These are phyloP conservation scores for Archaeoteleia sp. DNA, from an alignment of 2,888 invertebrate species.

Conservation along the genomic window DNA sequence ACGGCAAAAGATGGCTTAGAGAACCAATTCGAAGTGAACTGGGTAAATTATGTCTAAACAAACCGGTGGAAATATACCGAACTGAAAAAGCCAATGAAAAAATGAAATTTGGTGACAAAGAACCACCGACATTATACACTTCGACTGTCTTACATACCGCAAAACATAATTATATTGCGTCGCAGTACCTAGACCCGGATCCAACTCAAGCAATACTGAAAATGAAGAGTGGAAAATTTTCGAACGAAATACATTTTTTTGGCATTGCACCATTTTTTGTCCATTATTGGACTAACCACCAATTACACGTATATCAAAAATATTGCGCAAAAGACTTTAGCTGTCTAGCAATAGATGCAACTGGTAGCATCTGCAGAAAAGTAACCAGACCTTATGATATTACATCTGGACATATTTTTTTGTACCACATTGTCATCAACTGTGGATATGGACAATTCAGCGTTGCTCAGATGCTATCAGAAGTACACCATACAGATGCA, in stretches of 20 bases:
- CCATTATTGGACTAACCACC: conserved; percentile 32
- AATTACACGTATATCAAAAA: conserved; percentile 30
- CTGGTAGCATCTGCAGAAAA: conserved; percentile 17
- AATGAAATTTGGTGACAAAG: conserved; percentile 48
- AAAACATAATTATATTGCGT: conserved; percentile 17
- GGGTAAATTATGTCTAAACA: conserved; percentile 34
- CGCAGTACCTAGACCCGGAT: conserved; percentile 23
- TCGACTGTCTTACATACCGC: conserved; percentile 19
- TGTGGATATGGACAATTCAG: conserved; percentile 17
- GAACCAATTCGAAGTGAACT: conserved; percentile 30
- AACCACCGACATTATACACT: conserved; percentile 31
- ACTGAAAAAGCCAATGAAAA: conserved; percentile 39
- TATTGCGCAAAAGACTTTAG: neutral
- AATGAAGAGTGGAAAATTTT: conserved; percentile 6
- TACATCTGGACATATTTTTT: conserved; percentile 29
- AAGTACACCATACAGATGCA: conserved; percentile 5
- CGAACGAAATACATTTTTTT: conserved; percentile 7
- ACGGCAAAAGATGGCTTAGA: conserved; percentile 48
- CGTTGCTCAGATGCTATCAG: conserved; percentile 17
- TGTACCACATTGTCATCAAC: conserved; percentile 20
- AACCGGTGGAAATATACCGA: conserved; percentile 48
- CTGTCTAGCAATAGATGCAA: conserved; percentile 26
- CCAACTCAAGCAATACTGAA: conserved; percentile 11
- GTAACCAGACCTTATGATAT: conserved; percentile 14
- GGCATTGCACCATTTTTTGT: conserved; percentile 11